Evolutionary conservation across 92 coral and sea anemone genomes (phyloP), one percentile per base, ranked within the genome.

Genomic region (Bergia sp.): DNA sequence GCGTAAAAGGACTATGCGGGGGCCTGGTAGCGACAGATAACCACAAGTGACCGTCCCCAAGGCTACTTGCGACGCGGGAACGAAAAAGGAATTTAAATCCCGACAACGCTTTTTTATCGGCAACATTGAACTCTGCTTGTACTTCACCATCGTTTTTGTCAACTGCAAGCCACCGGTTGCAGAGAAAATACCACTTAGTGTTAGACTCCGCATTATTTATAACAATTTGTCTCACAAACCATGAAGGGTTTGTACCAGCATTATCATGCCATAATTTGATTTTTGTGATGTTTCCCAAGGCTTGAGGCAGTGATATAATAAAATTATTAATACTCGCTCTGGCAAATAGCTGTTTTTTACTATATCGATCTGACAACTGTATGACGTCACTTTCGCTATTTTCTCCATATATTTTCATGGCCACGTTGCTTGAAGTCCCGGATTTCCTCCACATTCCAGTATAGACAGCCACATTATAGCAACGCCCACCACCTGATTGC

Each of bases 31-130:
- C 91, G 10, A 96, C 95, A 21, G 99, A 96, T 40, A 96, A 89
- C 99, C 99, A 96, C 76, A 96, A 73, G 86, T 96, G 99, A 43
- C 95, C 96, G 82, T 96, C 99, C 3, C 94, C 95, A 15, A 96
- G 90, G 58, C 91, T 95, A 67, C 90, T 91, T 42, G 96, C 81
- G 12, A 93, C 92, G 3, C 96, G 94, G 37, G 96, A 92, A 50
- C 90, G 92, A 86, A 96, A 96, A 73, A 95, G 93, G 42, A 93
- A 91, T 64, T 91, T 95, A 71, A 96, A 95, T 42, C 94, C 90
- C 20, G 96, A 92, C 7, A 96, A 86, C 39, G 96, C 92, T 20
- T 91, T 92, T 82, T 92, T 92, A 7, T 95, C 84, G 4, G 99
- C 95, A 64, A 94, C 91, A 5, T 89, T 88, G 37, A 96, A 88